Base-by-base conservation (phyloP, 2,888 invertebrate genomes). In the Agriotes lineatus region DNA sequence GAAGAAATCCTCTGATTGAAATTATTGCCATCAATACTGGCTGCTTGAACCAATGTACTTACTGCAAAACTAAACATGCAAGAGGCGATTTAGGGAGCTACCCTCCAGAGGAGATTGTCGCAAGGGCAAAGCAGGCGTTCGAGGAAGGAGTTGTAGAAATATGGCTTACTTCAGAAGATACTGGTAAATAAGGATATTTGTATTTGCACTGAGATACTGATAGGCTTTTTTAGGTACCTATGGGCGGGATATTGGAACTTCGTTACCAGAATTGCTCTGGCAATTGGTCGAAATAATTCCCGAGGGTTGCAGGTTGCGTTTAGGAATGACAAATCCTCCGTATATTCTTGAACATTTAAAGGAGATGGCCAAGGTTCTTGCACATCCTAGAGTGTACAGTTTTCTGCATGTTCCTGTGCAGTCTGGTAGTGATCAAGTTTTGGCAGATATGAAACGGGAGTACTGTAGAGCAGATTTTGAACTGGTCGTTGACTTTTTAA, bases 281-380 rank as follows among this genome's bases (percentile, higher is more conserved):
- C 85, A 90, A 80, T 85, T 99, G n/a, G 93, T 98, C 0, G 90
- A 93, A 61, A 89, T 91, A 10, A 89, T 93, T 62, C 93, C 93
- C 0, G 85, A 90, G 39, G 91, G 92, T 5, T 94, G 94, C 75
- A 89, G 93, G 83, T 87, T 96, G 78, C 88, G 97, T 52, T 88
- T 98, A 25, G 99, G 99, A 10, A 99, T 99, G 96, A 99, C 98
- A 56, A 99, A 99, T 86, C 99, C 99, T 0, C 99, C 99, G 0
- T 99, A 99, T 82, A 99, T 99, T 67, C 85, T 98, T 64, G 97
- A 99, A 76, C 96, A 99, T 82, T 85, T 99, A 18, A 91, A 93
- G 83, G 94, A 96, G 81, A 94, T 99, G 62, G 92, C 96, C 0
- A 89, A 91, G 79, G 94, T 98, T 74, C 87, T 99, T 83, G 87